Base-by-base conservation (phyloP, 2,888 invertebrate species). In the Ornithoptera alexandrae region DNA sequence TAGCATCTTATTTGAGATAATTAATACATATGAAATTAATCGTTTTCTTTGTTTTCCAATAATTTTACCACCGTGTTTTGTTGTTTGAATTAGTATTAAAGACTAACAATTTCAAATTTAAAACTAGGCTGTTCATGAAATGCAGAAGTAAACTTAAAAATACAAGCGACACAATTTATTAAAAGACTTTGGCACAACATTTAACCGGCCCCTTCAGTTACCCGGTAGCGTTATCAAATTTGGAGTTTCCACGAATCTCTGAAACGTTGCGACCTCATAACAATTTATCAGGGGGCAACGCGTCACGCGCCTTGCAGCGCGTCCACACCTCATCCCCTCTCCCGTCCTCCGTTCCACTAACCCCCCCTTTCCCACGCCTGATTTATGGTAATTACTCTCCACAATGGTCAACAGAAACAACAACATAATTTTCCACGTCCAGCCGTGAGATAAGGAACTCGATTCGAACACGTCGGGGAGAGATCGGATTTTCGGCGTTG, bases 381-480 rank as follows among this genome's bases (percentile, higher is more conserved):
- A 70, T 70, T 70, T 70, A 70, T 70, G 70, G 50, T 70, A 70
- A 70, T 70, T 67, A 70, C 70, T 63, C 63, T n/a, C 63, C 59
- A 56, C 67, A 67, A 59, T 70, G 69, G 70, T 67, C 70, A 70
- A 42, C 62, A 58, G 67, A 70, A 66, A 65, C 69, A 66, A 70
- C 70, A 70, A 70, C 70, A 70, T 70, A 70, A 69, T 66, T 70
- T 70, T 70, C 70, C 39, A 70, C 62, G 67, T 67, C 70, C 67
- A 56, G 67, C 57, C 62, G 58, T 57, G 60, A 65, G 69, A 67
- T 70, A 69, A 69, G 65, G 58, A 69, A 57, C 69, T 58, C 62
- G 69, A 46, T 65, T 66, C 59, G 68, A 36, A 39, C 30, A 22
- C 62, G 36, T 36, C 50, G 59, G 36, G 22, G 53, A 22, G 53